Evolutionary conservation across 2,113 vertebrate genomes (phyloP), one percentile per base, ranked within the genome.

Genomic region (Aldabrachelys gigantea): DNA sequence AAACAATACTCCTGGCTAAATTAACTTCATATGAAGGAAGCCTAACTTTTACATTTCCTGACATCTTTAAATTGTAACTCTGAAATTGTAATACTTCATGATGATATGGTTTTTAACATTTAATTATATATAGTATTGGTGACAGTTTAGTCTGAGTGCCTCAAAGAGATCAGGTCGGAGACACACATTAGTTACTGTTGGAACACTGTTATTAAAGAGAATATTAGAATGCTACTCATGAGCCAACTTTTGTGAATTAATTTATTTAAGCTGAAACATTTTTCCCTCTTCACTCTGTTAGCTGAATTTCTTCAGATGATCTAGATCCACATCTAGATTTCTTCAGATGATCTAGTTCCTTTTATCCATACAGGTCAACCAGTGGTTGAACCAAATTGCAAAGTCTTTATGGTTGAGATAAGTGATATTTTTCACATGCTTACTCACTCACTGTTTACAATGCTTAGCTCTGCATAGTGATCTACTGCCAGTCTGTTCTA

Each of bases 391-490:
- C 79, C 83, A 92, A 90, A 69, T 22, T 10, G 3, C 65, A 84
- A 86, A 85, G 52, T 24, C 57, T 80, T 80, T 85, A 10, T 93
- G 80, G 50, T 78, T 80, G 84, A 82, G 76, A 82, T 76, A 82
- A 80, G 47, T 89, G 90, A 44, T 86, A 9, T 90, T 93, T 94
- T 90, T 92, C 62, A 79, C n/a, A 38, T 57, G 41, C 82, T 93
- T 88, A 12, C 69, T 94, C 44, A 22, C 87, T 95, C 81, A 19
- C 24, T 57, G 3, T 89, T 85, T 65, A 50, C 21, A 72, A 54
- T 80, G 47, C 50, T 97, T 88, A 82, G 88, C 88, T 93, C 92
- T 94, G 85, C 93, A 84, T 96, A 97, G 72, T 86, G 80, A 47
- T 89, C 81, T 85, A 25, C 10, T 25, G 53, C 80, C 91, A 82